Evolutionary conservation across 2,888 invertebrate species (phyloP).

Genomic region (Acheta domesticus): DNA sequence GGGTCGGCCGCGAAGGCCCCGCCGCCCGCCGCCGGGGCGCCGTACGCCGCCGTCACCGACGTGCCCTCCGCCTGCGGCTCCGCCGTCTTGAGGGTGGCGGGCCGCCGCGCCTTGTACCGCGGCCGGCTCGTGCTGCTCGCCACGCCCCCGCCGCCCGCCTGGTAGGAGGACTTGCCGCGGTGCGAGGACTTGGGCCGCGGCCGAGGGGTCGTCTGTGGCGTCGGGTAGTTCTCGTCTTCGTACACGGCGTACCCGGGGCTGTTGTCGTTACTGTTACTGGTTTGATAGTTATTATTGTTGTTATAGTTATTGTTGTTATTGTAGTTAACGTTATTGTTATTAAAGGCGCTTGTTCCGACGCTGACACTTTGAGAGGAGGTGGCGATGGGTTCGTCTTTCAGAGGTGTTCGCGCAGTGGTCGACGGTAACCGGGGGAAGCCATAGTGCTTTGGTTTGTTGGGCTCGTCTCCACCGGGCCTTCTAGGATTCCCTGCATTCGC

Average conservation of each 20-base stretch:
- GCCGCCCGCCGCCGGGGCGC: not conserved
- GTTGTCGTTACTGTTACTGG: not conserved
- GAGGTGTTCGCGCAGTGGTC: not conserved
- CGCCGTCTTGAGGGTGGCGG: not conserved
- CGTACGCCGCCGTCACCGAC: not conserved
- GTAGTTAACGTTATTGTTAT: not conserved
- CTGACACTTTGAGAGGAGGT: not conserved
- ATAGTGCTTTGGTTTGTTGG: not conserved
- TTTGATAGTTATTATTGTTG: not conserved
- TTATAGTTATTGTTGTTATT: slow-evolving; percentile 19
- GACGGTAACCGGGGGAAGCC: not conserved
- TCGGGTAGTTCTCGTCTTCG: not conserved
- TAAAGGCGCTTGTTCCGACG: not conserved
- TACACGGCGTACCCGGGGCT: not conserved
- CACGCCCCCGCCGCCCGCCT: not conserved
- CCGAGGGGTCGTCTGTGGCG: not conserved
- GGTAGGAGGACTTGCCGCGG: not conserved
- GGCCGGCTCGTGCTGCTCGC: not conserved
- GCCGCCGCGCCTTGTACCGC: not conserved
- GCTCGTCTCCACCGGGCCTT: not conserved
- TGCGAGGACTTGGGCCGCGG: not conserved
- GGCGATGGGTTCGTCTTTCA: not conserved
- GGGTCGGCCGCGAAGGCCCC: not conserved
- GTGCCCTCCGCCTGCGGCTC: not conserved
- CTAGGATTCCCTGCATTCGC: not conserved